Base-by-base conservation (phyloP, 2,797 vertebrate species). In the Catharus ustulatus region DNA sequence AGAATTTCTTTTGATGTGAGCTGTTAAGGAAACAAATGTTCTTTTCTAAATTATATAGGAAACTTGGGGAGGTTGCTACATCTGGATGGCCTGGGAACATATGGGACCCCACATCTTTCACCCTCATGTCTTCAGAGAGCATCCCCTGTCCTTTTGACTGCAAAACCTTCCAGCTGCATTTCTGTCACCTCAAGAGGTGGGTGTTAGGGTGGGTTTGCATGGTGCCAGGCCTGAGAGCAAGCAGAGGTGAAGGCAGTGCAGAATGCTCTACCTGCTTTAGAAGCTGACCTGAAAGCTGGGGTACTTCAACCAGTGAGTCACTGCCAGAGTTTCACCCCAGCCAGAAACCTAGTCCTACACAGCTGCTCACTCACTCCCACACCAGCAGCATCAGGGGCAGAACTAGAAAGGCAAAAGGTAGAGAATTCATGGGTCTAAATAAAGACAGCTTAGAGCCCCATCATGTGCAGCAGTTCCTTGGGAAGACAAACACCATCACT, bases 291-390 rank as follows among this genome's bases (percentile, higher is more conserved):
- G 52, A 11, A 51, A 40, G 13, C 26, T 51, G 17, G 16, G 19
- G 4, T 20, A 8, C 32, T 38, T 49, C 49, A 57, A 5, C 10
- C 29, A 27, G 13, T 2, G 24, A 52, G 24, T 52, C 3, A 1
- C 18, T 52, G 38, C 34, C 3, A 1, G 30, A 40, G 51, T 16
- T 71, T 27, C 26, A 40, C 5, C 17, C 38, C 58, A 63, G 36
- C 19, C 55, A 43, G 26, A 11, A 62, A 2, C 9, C 27, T 43
- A 49, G 14, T 29, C 23, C 45, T 29, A 30, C 10, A 2, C 24
- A 26, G 57, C 49, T 0, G 0, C 42, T 55, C 0, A 0, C 11
- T 51, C 49, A 13, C 24, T 30, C 14, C 58, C 24, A 19, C 24
- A 34, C 12, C 51, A 52, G n/a, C n/a, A 64, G 45, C 51, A 27